Percentiles rank a stretch among this genome's conserved stretches.
Conservation (phyloP, 2,797 vertebrate genomes). For the Acipenser ruthenus region DNA sequence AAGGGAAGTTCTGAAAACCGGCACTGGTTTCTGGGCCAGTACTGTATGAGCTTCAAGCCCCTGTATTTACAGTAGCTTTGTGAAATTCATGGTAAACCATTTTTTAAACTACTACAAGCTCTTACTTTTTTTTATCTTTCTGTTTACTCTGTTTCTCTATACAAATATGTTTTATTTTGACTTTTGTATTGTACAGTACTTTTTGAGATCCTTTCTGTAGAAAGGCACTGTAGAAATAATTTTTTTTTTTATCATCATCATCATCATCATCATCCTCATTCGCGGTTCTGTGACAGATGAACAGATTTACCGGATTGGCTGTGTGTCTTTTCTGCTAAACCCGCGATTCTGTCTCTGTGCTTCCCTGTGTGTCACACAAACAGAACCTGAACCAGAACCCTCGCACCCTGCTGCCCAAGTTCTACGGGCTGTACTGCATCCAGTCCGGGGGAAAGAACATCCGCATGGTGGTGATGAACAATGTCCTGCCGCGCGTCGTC, state of each 20-base stretch:
- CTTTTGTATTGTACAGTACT: neutral
- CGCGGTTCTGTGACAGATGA: neutral
- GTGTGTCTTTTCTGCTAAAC: neutral
- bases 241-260: too few relatives aligned
- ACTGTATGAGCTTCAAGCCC: too few relatives aligned
- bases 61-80: too few relatives aligned
- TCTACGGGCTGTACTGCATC: constrained; percentile 94
- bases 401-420: constrained; percentile 91
- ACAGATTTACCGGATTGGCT: neutral
- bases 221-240: neutral
- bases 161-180: too few relatives aligned
- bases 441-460: constrained; percentile 97
- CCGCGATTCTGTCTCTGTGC: neutral
- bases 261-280: too few relatives aligned
- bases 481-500: constrained; percentile 84
- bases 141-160: too few relatives aligned
- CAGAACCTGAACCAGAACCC: constrained; percentile 98
- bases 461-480: constrained; percentile 96
- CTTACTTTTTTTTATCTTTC: too few relatives aligned
- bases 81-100: too few relatives aligned
- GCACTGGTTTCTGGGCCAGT: too few relatives aligned
- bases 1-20: too few relatives aligned
- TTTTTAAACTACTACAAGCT: too few relatives aligned
- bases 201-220: neutral
- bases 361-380: constrained; percentile 29